Percentiles rank a stretch among this genome's conserved stretches.
Conservation (phyloP, 2,888 invertebrate species). For the Oscheius sp. region DNA sequence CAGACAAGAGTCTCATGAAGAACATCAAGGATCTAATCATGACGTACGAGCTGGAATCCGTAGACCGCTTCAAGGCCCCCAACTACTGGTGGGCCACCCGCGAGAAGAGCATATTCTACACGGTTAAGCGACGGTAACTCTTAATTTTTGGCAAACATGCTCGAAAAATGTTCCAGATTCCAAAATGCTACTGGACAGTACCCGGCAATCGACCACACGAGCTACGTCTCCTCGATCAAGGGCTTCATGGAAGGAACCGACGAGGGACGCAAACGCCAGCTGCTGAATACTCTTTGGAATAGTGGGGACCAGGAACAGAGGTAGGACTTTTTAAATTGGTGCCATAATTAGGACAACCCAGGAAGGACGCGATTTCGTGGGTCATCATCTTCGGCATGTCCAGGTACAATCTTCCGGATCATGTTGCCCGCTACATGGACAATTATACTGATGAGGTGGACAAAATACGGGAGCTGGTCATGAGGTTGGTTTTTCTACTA, state of each 20-base stretch:
- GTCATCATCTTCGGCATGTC: neutral
- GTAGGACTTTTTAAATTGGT: neutral
- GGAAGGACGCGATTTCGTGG: constrained; percentile 29
- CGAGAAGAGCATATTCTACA: constrained; percentile 9
- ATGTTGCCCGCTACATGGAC: neutral
- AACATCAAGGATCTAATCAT: constrained; percentile 1
- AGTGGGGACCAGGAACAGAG: neutral
- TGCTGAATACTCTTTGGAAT: neutral
- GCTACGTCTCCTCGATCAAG: constrained; percentile 19
- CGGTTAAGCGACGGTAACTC: neutral
- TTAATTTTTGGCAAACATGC: neutral
- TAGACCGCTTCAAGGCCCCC: neutral
- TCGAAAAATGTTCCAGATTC: neutral
- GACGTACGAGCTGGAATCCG: neutral
- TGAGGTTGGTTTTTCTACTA: no score
- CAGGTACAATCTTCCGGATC: neutral
- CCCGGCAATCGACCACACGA: constrained; percentile 12
- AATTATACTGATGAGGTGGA: neutral
- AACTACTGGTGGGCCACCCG: neutral
- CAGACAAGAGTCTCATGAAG: constrained; percentile 16
- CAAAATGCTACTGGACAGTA: neutral
- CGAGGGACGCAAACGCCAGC: neutral
- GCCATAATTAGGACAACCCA: neutral
- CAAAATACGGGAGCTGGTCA: neutral
- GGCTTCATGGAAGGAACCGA: constrained; percentile 6